A percentile compares a stretch with the other conserved stretches of the same genome.
Evolutionary conservation across 2,888 invertebrate species (phyloP).

Genomic region (Lagria hirta): DNA sequence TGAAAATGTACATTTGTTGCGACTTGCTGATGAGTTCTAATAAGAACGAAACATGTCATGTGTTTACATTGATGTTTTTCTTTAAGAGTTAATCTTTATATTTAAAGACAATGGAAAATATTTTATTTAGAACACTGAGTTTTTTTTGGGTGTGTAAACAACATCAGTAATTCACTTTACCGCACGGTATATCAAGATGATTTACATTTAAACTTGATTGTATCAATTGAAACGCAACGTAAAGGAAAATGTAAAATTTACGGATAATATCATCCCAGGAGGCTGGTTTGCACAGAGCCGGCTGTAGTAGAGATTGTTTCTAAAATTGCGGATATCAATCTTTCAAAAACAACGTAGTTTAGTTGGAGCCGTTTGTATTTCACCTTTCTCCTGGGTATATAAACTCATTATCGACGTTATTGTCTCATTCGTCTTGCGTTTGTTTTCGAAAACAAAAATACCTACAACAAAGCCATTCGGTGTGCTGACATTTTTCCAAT

Average conservation of each 20-base stretch:
- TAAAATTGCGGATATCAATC: slow-evolving; percentile 33
- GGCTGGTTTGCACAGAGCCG: slow-evolving; percentile 33
- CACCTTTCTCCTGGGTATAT: slow-evolving; percentile 33
- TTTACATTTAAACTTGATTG: slow-evolving; percentile 29
- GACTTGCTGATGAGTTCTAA: no score
- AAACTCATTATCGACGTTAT: slow-evolving; percentile 31
- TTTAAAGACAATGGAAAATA: no score
- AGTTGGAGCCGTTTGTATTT: slow-evolving; percentile 30
- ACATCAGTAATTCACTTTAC: no score
- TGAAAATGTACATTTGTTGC: no score
- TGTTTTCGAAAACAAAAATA: slow-evolving; percentile 3
- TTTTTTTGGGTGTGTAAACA: no score
- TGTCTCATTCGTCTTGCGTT: slow-evolving; percentile 28
- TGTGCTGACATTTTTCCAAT: no score
- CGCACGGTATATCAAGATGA: no score
- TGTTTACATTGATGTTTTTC: no score
- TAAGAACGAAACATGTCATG: no score
- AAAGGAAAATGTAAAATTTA: slow-evolving; percentile 31
- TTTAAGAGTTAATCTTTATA: no score
- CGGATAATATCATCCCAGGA: slow-evolving; percentile 30
- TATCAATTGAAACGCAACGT: slow-evolving; percentile 17
- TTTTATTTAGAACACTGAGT: no score
- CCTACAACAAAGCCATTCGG: no score
- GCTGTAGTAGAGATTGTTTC: slow-evolving; percentile 34
- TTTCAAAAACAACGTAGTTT: slow-evolving; percentile 31